These are phyloP conservation scores for Ellobius talpinus DNA, from an alignment of 2,113 vertebrate genomes.

Conservation along the genomic window DNA sequence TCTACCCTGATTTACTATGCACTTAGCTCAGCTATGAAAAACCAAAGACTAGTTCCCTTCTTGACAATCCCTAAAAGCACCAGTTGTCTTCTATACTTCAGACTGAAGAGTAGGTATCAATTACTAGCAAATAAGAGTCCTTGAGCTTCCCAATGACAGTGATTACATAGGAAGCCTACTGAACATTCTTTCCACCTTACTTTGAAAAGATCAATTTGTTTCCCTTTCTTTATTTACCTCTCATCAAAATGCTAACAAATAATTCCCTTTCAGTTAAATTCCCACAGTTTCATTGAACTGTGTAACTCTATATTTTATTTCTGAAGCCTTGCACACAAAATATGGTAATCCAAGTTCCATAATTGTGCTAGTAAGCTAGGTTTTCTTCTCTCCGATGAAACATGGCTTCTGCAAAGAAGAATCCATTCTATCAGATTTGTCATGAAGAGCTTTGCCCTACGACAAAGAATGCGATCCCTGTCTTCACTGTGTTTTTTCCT, in stretches of 20 bases:
- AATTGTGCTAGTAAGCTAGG: constrained; percentile 5
- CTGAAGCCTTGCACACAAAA: background rate
- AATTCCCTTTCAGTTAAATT: constrained; percentile 59
- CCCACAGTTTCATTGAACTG: constrained; percentile 43
- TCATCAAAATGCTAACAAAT: constrained; percentile 39
- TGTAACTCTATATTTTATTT: background rate
- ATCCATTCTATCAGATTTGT: constrained; percentile 46
- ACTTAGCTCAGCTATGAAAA: background rate
- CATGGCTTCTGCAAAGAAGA: background rate
- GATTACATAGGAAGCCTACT: constrained; percentile 64
- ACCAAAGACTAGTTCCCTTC: constrained; percentile 37
- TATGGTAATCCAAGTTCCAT: constrained; percentile 7
- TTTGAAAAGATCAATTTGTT: constrained; percentile 66
- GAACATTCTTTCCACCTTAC: constrained; percentile 49
- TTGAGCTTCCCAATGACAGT: constrained; percentile 56
- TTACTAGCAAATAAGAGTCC: constrained; percentile 69
- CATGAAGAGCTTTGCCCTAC: background rate
- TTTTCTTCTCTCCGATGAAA: constrained; percentile 42
- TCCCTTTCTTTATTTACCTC: constrained; percentile 25
- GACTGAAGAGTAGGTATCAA: constrained; percentile 64
- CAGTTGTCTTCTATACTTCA: constrained; percentile 49
- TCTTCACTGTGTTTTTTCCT: constrained; percentile 22
- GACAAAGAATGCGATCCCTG: constrained; percentile 3
- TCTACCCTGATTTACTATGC: background rate
- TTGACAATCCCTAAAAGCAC: constrained; percentile 58